Conservation (phyloP, 2,888 invertebrate species). For the Neelides folsomi region DNA sequence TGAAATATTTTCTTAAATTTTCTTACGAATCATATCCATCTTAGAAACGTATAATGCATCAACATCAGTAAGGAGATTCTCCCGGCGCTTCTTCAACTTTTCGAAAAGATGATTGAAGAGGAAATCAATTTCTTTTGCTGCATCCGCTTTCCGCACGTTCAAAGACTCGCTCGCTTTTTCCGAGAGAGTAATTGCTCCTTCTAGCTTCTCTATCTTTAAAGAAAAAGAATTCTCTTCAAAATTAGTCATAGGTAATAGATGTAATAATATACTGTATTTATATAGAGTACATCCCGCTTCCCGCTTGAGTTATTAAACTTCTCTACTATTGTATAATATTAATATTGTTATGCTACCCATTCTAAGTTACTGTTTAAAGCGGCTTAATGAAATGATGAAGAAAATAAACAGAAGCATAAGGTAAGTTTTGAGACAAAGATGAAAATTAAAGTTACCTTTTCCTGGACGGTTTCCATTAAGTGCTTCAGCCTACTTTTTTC, state of each 20-base stretch:
- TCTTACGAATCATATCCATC: slow-evolving; percentile 29
- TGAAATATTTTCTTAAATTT: too few relatives aligned
- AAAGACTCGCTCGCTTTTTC: slow-evolving; percentile 29
- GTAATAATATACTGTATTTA: too few relatives aligned
- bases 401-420: background rate
- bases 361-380: too few relatives aligned
- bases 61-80: slow-evolving; percentile 24
- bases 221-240: background rate
- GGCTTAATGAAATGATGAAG: too few relatives aligned
- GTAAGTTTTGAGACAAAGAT: background rate
- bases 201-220: slow-evolving; percentile 30
- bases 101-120: slow-evolving; percentile 26
- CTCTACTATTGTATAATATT: too few relatives aligned
- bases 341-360: too few relatives aligned
- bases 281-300: too few relatives aligned
- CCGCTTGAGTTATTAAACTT: too few relatives aligned
- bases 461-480: slow-evolving; percentile 33
- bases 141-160: slow-evolving; percentile 22
- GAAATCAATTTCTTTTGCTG: slow-evolving; percentile 25
- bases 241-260: background rate
- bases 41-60: slow-evolving; percentile 24
- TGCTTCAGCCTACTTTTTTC: slow-evolving; percentile 35
- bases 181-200: slow-evolving; percentile 30
- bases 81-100: slow-evolving; percentile 25
- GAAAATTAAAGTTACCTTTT: slow-evolving; percentile 25